Evolutionary conservation across 2,797 vertebrate genomes (phyloP), one percentile per base, ranked within the genome.

Genomic region (Alectoris magna): DNA sequence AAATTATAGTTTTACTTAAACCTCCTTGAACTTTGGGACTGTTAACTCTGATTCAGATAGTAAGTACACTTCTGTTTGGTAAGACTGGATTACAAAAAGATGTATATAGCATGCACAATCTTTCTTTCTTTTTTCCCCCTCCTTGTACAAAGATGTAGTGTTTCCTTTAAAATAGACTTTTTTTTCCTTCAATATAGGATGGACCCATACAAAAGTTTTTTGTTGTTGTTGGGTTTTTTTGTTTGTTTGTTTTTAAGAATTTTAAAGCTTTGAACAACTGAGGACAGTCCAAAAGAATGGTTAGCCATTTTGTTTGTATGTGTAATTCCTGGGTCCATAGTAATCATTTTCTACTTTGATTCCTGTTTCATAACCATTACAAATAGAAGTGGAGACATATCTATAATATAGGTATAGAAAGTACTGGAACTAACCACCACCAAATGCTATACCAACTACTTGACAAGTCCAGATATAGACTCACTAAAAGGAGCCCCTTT

Each of bases 1-100:
- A 95, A 88, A 88, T 88, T 93, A 88, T 91, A 90, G 76, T 88
- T 95, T 94, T 91, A 74, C 81, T 96, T 96, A 93, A 96, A 91
- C 68, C 81, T 81, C 83, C 69, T 90, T 73, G 92, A 74, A 85
- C 73, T 91, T 91, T 39, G 94, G 91, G 84, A 79, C 12, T 43
- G 69, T 85, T 88, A 92, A 76, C 74, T 85, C 31, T 92, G 95
- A 67, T 41, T 55, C 53, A 67, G 29, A 41, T 67, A 26, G 46
- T 31, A 78, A 23, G 8, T 48, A 26, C 34, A 85, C 82, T 92
- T 94, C 83, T 74, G 64, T 89, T 76, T 68, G 88, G 55, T 75
- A 92, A 96, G 68, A 67, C 75, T 34, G 27, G 44, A 83, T 73
- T 81, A 58, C 29, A 75, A 72, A 88, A 58, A 49, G 31, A 38